These are phyloP conservation scores for Volucella bombylans DNA, from an alignment of 2,888 invertebrate genomes.

Conservation along the genomic window DNA sequence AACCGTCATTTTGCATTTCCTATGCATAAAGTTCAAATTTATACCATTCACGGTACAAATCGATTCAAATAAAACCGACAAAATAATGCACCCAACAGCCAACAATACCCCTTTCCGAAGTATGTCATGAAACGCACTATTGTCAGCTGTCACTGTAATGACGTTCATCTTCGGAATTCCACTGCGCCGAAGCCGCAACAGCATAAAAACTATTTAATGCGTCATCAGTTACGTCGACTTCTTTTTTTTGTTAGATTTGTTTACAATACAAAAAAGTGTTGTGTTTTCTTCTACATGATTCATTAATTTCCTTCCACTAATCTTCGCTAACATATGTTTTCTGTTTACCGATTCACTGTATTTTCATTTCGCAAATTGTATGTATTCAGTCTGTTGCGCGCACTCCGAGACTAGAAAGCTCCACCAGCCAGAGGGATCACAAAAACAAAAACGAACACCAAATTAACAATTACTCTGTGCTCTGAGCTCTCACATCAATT, in stretches of 20 bases:
- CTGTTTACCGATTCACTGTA: slow-evolving; percentile 40
- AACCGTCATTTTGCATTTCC: no score
- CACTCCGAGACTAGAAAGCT: slow-evolving; percentile 44
- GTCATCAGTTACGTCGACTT: slow-evolving; percentile 44
- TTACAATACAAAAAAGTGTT: slow-evolving; percentile 50
- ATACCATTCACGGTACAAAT: no score
- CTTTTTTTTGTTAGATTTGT: slow-evolving; percentile 42
- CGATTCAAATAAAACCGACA: background rate
- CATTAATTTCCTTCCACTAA: slow-evolving; percentile 29
- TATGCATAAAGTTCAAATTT: no score
- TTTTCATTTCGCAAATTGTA: background rate
- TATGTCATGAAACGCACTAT: slow-evolving; percentile 14
- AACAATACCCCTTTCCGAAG: slow-evolving; percentile 37
- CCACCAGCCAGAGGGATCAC: background rate
- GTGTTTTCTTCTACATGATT: slow-evolving; percentile 48
- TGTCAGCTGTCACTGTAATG: slow-evolving; percentile 44
- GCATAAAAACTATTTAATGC: slow-evolving; percentile 30
- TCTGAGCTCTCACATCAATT: slow-evolving; percentile 34
- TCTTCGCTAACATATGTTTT: slow-evolving; percentile 55
- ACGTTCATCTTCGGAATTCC: slow-evolving; percentile 25
- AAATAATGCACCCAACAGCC: slow-evolving; percentile 18
- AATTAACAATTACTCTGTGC: no score
- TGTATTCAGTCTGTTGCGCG: slow-evolving; percentile 7
- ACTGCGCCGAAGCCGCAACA: slow-evolving; percentile 2
- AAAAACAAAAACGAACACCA: background rate